Percentiles rank a stretch among this genome's conserved stretches.
These are phyloP conservation scores for Pristionchus maxplancki DNA, from an alignment of 2,888 invertebrate species.

Conservation along the genomic window DNA sequence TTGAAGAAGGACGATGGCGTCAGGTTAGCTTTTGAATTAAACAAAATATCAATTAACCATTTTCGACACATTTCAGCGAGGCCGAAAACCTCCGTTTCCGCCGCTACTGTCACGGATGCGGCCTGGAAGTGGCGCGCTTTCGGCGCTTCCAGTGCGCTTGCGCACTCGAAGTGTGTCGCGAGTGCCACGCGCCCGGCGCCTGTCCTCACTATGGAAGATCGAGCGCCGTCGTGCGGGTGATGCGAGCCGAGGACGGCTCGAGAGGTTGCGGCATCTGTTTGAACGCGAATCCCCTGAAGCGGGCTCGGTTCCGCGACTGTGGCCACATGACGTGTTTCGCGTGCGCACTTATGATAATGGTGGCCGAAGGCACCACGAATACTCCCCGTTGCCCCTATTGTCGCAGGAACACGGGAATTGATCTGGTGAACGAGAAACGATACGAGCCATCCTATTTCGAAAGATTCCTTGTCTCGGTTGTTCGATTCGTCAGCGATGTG, in stretches of 20 bases:
- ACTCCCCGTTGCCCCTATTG: not conserved
- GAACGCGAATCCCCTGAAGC: not conserved
- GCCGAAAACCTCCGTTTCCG: not conserved
- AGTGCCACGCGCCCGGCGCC: not conserved
- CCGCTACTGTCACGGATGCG: not conserved
- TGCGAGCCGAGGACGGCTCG: not conserved
- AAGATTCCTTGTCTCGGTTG: too few species aligned
- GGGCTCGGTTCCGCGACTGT: not conserved
- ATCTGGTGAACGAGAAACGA: too few species aligned
- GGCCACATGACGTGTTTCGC: not conserved
- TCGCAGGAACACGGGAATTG: not conserved
- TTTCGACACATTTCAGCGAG: not conserved
- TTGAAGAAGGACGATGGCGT: not conserved
- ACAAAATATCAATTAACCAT: not conserved
- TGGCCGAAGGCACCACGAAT: too few species aligned
- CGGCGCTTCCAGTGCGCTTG: not conserved
- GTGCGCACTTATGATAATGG: not conserved
- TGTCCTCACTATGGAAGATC: too few species aligned
- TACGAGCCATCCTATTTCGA: too few species aligned
- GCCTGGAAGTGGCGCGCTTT: not conserved
- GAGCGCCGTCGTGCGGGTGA: not conserved
- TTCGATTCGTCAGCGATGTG: too few species aligned
- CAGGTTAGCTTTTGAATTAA: not conserved
- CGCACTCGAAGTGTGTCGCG: not conserved
- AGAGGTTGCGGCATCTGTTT: not conserved